These are phyloP conservation scores for Plemyria rubiginata DNA, from an alignment of 2,888 invertebrate genomes.

Conservation along the genomic window DNA sequence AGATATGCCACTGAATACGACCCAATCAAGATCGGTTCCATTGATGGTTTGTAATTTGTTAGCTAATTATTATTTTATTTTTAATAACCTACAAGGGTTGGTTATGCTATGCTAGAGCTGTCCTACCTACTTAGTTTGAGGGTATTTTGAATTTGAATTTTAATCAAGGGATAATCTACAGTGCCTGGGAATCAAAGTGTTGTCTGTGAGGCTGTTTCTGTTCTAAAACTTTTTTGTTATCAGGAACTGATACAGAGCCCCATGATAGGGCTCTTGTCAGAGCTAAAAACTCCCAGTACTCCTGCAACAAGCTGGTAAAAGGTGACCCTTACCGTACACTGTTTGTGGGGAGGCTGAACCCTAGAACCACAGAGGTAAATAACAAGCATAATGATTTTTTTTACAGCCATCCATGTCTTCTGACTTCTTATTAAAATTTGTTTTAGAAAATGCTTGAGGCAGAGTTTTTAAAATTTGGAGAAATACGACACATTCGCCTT, in stretches of 20 bases:
- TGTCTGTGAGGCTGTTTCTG: no score
- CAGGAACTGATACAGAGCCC: conserved; percentile 90
- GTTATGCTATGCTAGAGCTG: no score
- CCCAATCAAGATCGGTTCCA: conserved; percentile 93
- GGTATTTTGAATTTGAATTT: no score
- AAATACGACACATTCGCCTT: conserved; percentile 86
- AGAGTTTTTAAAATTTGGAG: conserved; percentile 87
- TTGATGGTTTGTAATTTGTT: conserved; percentile 86
- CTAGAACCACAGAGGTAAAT: conserved; percentile 85
- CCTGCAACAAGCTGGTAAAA: conserved; percentile 86
- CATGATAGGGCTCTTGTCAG: conserved; percentile 91
- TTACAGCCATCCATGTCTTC: neutral
- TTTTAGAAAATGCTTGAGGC: conserved; percentile 81
- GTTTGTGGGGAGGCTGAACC: conserved; percentile 90
- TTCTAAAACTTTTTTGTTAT: neutral
- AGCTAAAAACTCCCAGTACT: conserved; percentile 88
- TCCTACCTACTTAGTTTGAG: no score
- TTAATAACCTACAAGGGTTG: no score
- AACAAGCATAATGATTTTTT: neutral
- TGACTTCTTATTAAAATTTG: conserved; percentile 16
- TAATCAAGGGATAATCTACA: no score
- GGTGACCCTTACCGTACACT: conserved; percentile 89
- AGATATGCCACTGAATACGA: conserved; percentile 86
- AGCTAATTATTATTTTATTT: no score
- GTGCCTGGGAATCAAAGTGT: no score